A percentile compares a stretch with the other conserved stretches of the same genome.
phyloP scores from a whole-genome alignment of 2,888 invertebrate species.

The Odontocerum albicorne region DNA sequence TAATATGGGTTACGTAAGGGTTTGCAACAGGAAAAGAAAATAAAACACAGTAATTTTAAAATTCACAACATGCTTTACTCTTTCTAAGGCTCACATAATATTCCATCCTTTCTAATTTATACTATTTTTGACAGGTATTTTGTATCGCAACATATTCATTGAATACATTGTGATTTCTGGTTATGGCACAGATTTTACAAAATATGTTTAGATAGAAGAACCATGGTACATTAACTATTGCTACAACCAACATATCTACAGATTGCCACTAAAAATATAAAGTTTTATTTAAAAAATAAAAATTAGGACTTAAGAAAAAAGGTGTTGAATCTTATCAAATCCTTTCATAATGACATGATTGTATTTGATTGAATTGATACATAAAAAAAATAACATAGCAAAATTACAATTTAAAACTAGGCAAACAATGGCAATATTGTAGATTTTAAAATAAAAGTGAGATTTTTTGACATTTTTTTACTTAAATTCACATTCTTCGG shows the following conservation, averaged over 20 bases:
- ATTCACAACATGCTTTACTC: slow-evolving; percentile 37
- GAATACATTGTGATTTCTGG: slow-evolving; percentile 17
- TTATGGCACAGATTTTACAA: slow-evolving; percentile 31
- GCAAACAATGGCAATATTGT: too few species aligned
- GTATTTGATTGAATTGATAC: too few species aligned
- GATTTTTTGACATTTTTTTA: too few species aligned
- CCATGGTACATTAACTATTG: slow-evolving; percentile 26
- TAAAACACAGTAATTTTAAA: slow-evolving; percentile 28
- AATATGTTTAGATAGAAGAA: slow-evolving; percentile 12
- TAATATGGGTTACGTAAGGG: too few species aligned
- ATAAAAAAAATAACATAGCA: too few species aligned
- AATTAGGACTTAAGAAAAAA: too few species aligned
- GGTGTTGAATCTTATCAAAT: too few species aligned
- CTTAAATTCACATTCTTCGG: too few species aligned
- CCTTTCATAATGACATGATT: too few species aligned
- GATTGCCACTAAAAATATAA: slow-evolving; percentile 20
- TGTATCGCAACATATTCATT: slow-evolving; percentile 17
- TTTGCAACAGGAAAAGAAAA: slow-evolving; percentile 16
- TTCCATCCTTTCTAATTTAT: slow-evolving; percentile 28
- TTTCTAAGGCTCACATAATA: slow-evolving; percentile 35
- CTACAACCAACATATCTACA: slow-evolving; percentile 21
- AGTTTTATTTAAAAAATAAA: too few species aligned
- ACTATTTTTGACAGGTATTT: slow-evolving; percentile 31
- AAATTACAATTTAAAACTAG: too few species aligned
- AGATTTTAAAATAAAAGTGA: too few species aligned